These are phyloP conservation scores for Apodemia mormo DNA, from an alignment of 2,888 invertebrate genomes.

Conservation along the genomic window DNA sequence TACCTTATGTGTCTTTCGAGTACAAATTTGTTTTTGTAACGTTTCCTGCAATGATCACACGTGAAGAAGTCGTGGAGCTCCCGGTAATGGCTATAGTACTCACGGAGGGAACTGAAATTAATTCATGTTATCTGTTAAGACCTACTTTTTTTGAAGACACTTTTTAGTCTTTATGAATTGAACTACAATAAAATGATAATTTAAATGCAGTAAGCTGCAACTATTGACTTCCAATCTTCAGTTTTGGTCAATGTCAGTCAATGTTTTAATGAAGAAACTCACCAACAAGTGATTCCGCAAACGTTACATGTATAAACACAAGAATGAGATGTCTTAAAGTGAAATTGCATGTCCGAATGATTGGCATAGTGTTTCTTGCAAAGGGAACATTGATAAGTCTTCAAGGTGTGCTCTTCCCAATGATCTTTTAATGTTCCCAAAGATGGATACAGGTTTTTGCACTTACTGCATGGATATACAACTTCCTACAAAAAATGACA, in stretches of 20 bases:
- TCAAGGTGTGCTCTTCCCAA: constrained; percentile 36
- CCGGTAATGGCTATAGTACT: constrained; percentile 31
- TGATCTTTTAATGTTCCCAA: constrained; percentile 33
- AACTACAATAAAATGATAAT: too few relatives aligned
- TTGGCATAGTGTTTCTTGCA: constrained; percentile 42
- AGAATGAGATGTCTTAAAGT: constrained; percentile 41
- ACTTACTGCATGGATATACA: constrained; percentile 15
- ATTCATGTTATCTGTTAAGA: neutral
- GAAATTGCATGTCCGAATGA: constrained; percentile 38
- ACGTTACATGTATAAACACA: constrained; percentile 43
- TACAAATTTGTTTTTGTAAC: constrained; percentile 20
- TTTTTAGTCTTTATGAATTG: too few relatives aligned
- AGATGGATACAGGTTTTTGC: constrained; percentile 2
- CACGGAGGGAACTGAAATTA: neutral
- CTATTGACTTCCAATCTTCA: too few relatives aligned
- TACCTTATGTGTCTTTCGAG: constrained; percentile 50
- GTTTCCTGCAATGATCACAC: constrained; percentile 2
- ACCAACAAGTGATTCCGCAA: constrained; percentile 12
- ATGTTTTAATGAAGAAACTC: neutral
- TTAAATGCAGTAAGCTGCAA: too few relatives aligned
- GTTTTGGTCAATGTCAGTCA: too few relatives aligned
- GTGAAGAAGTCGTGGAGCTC: neutral
- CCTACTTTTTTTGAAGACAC: too few relatives aligned
- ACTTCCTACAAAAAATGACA: constrained; percentile 7
- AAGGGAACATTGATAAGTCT: constrained; percentile 41